Conservation (phyloP, 2,797 vertebrate genomes). For the Artibeus jamaicensis region DNA sequence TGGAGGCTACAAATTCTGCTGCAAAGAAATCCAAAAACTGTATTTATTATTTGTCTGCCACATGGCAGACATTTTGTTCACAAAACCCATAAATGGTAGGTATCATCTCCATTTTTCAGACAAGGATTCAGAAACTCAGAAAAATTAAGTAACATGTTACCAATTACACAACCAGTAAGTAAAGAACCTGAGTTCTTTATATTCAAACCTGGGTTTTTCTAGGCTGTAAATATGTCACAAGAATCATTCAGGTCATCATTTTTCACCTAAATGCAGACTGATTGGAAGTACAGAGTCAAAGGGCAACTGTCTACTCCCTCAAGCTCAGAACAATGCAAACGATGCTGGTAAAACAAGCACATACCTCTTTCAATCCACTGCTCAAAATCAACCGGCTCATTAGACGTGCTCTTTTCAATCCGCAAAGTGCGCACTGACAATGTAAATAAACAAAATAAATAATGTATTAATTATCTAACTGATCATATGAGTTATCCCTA, state of each 20-base stretch:
- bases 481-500: neutral
- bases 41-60: neutral
- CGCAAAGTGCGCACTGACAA: slow-evolving; percentile 88
- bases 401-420: slow-evolving; percentile 89
- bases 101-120: slow-evolving; percentile 31
- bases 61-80: neutral
- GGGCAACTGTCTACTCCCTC: neutral
- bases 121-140: slow-evolving; percentile 28
- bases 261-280: neutral
- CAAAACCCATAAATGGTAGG: neutral
- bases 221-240: neutral
- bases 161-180: neutral
- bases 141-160: slow-evolving; percentile 27
- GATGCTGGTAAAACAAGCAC: slow-evolving; percentile 3
- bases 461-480: neutral
- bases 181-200: neutral
- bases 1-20: neutral
- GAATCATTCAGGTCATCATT: slow-evolving; percentile 12
- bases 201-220: neutral
- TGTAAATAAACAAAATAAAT: slow-evolving; percentile 36
- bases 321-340: neutral
- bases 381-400: slow-evolving; percentile 89
- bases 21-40: neutral
- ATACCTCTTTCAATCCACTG: slow-evolving; percentile 90
- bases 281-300: neutral